Evolutionary conservation across 2,113 vertebrate species (phyloP), one percentile per base, ranked within the genome.

Genomic region (Apodemus speciosus): DNA sequence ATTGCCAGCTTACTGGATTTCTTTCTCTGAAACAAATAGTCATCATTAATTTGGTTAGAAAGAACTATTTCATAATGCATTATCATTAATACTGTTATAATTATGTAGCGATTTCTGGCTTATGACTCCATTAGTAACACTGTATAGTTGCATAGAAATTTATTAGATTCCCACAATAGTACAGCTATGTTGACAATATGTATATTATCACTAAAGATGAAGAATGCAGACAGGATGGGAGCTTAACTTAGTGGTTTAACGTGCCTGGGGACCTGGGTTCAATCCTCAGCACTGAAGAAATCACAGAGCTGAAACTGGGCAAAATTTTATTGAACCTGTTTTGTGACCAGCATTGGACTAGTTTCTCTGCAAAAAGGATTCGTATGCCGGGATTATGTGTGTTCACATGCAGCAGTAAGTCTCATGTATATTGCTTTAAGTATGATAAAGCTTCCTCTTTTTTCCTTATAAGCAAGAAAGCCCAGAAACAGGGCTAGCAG

Each of bases 81-180:
- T 40, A 13, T 58, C 81, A 73, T 60, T 92, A 91, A 58, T 30
- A 93, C 73, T 58, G 49, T 60, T 85, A 38, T 85, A 89, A 69
- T 75, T 88, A 88, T 66, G 20, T 79, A n/a, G 43, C 85, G 27
- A 75, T 94, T 60, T 53, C 20, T 62, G 40, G 0, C 7, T 75
- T 87, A 40, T 90, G 56, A 35, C 25, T 15, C 68, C 56, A 69
- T 91, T 93, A 87, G 3, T 49, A 60, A 11, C 21, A 66, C 40
- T 27, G 38, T 85, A 27, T 85, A 92, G 35, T 69, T 91, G 46
- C 15, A 6, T 88, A 46, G 35, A 93, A 75, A 75, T 95, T 9
- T 92, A 56, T 38, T 92, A 53, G 13, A 10, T 83, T 35, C 14
- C 14, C 18, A 15, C 58, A 89, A 18, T 86, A 85, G 89, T 84